Percentiles rank a stretch among this genome's conserved stretches.
Evolutionary conservation across 2,888 invertebrate species (phyloP).

Genomic region (Graphium colonna): DNA sequence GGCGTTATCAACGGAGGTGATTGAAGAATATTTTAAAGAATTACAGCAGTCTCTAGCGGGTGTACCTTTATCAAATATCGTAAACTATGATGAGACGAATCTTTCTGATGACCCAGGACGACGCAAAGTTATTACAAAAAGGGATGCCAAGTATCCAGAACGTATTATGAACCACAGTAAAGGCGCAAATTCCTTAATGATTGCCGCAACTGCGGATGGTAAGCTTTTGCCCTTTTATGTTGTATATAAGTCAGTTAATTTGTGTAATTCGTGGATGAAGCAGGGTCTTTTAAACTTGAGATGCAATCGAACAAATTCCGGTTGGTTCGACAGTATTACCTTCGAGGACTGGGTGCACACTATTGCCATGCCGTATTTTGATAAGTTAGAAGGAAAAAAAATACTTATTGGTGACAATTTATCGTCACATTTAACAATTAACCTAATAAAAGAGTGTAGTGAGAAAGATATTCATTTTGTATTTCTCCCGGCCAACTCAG

Average conservation of each 20-base stretch:
- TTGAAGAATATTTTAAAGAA: slow-evolving; percentile 23
- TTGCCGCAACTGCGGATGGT: not conserved
- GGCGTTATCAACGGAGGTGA: slow-evolving; percentile 16
- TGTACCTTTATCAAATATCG: not conserved
- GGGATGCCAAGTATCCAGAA: not conserved
- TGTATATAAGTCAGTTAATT: slow-evolving; percentile 49
- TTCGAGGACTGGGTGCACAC: slow-evolving; percentile 46
- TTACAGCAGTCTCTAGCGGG: slow-evolving; percentile 14
- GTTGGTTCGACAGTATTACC: slow-evolving; percentile 45
- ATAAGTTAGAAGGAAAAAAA: slow-evolving; percentile 35
- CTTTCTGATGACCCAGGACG: not conserved
- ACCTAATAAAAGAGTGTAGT: slow-evolving; percentile 37
- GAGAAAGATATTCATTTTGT: slow-evolving; percentile 41
- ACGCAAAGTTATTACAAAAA: not conserved
- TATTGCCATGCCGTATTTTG: slow-evolving; percentile 30
- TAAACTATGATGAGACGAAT: slow-evolving; percentile 2
- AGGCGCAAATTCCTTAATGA: not conserved
- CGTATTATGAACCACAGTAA: not conserved
- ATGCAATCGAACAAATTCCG: slow-evolving; percentile 47
- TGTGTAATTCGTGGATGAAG: slow-evolving; percentile 50
- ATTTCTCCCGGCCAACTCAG: slow-evolving; percentile 38
- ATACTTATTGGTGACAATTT: slow-evolving; percentile 51
- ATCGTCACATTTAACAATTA: slow-evolving; percentile 36
- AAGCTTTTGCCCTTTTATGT: slow-evolving; percentile 43
- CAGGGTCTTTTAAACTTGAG: slow-evolving; percentile 44